Base-by-base conservation (phyloP, 2,888 invertebrate genomes). In the Lasioglossum vierecki region DNA sequence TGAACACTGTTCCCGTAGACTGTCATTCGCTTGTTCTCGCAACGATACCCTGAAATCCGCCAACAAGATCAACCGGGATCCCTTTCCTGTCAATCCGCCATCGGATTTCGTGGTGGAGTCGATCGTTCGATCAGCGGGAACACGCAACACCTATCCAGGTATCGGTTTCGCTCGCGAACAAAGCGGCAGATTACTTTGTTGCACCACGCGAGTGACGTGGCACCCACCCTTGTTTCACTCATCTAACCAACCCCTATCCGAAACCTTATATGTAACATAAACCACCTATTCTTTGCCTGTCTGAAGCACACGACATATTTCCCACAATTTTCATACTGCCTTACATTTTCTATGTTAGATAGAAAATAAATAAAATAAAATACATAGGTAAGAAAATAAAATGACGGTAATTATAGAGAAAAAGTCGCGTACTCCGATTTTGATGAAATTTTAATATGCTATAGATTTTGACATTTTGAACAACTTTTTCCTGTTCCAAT, bases 181-280 rank as follows among this genome's bases (percentile, higher is more conserved):
- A 85, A 87, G 82, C 80, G 83, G 53, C 71, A 76, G 86, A 88
- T 89, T 80, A 88, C 87, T 89, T 89, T 88, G 84, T 82, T 84
- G 84, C 88, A 85, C 89, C 87, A 82, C 82, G 86, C 66, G 82
- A 86, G 88, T 85, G 88, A 80, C 63, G 83, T 35, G 60, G 4
- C 15, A 0, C 30, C 63, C 2, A 63, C 30, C 30, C 30, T 63
- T 63, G 63, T 63, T 30, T 63, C 63, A 15, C 15, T 63, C 26
- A 15, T 30, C 63, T 30, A 30, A 30, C 63, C 63, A 63, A 30
- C 15, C 63, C 26, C 15, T 30, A 26, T 9, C 9, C 22, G n/a
- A 22, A 22, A 53, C 53, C 53, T 53, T 22, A 53, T 53, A 22
- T 9, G 22, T 53, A 53, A 9, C 53, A n/a, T 2, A 4, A 53